These are phyloP conservation scores for Macrophya annulata DNA, from an alignment of 2,888 invertebrate genomes.

Conservation along the genomic window DNA sequence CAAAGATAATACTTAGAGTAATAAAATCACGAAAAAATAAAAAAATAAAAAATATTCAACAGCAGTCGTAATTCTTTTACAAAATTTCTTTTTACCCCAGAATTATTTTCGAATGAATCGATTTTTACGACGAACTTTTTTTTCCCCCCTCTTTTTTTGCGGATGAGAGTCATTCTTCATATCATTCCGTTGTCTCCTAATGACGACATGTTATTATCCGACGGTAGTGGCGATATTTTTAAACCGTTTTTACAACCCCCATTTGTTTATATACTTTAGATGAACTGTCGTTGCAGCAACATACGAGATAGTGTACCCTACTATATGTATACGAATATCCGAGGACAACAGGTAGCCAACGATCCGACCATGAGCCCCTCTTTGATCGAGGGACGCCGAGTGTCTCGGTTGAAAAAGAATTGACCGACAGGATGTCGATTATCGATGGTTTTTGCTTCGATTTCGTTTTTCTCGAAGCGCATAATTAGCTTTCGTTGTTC, in stretches of 20 bases:
- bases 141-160: no score
- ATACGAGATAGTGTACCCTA: background rate
- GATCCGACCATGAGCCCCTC: constrained; percentile 14
- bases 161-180: no score
- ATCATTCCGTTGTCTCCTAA: background rate
- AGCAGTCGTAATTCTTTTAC: background rate
- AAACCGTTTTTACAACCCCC: background rate
- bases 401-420: constrained; percentile 38
- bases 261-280: background rate
- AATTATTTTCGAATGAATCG: background rate
- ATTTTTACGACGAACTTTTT: background rate
- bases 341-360: constrained; percentile 53
- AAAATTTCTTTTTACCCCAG: background rate
- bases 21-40: background rate
- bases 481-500: constrained; percentile 78
- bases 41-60: no score
- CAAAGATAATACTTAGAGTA: background rate
- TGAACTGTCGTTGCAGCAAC: background rate
- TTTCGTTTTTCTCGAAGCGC: constrained; percentile 70
- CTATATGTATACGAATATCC: constrained; percentile 25
- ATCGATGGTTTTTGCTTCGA: constrained; percentile 58
- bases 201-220: background rate
- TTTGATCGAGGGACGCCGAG: constrained; percentile 24
- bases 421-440: constrained; percentile 60
- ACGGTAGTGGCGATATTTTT: background rate